Evolutionary conservation across 1,140 invertebrate species (phyloP), one percentile per base, ranked within the genome.

Genomic region (Zaprionus taronus): DNA sequence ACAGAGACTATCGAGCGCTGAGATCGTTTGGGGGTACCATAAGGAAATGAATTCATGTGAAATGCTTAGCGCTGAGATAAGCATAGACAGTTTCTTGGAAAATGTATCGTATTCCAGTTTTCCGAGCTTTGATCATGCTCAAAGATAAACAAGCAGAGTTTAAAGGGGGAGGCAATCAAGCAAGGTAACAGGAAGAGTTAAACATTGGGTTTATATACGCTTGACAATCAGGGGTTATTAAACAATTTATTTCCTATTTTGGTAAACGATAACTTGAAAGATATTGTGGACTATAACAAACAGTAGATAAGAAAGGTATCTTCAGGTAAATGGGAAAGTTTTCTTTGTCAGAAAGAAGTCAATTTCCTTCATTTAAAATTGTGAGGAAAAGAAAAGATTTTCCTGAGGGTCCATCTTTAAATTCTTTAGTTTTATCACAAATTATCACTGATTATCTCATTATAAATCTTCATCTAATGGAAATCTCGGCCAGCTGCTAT

Each of bases 1-100:
- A 49, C 36, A 24, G 28, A 47, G 38, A 55, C 41, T 56, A 75
- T 75, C 55, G 28, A 24, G 1, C 38, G 2, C 15, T 15, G 12
- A 62, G 20, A 75, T 75, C 60, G 58, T 72, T 36, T 65, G 53
- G 36, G 36, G 47, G 47, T 5, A 41, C 38, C 58, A 53, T 26
- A 17, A 64, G 67, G 67, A 71, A 76, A 65, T 71, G 55, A 71
- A 58, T 34, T 34, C 31, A 51, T 65, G 26, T 75, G 28, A 34
- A 34, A 34, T 74, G 31, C 44, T 51, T 12, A n/a, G 49, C 36
- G 17, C 66, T 41, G 4, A 70, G 60, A 69, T 74, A 69, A 69
- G 72, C 72, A 49, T 14, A 58, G 41, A 28, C 17, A 34, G 22
- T 61, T 73, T 73, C 65, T 20, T 9, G 20, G 64, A 71, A 70